A percentile compares a stretch with the other conserved stretches of the same genome.
phyloP scores from a whole-genome alignment of 2,888 invertebrate species.

The Anthophora plumipes region DNA sequence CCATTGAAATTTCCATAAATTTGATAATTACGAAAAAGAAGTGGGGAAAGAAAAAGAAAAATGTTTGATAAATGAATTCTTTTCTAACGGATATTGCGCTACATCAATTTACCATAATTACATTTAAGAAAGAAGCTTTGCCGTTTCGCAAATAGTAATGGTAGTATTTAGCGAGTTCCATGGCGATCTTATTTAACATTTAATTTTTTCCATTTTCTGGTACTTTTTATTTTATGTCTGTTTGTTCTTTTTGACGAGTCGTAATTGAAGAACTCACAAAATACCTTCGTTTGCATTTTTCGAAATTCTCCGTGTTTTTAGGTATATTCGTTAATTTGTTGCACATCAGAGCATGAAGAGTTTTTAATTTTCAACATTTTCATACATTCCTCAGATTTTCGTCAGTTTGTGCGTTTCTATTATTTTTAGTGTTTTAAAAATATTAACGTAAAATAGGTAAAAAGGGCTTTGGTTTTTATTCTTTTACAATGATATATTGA shows the following conservation, averaged over 20 bases:
- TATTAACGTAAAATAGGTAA: too few relatives aligned
- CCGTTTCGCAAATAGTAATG: neutral
- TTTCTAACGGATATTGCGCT: neutral
- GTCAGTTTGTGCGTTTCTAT: neutral
- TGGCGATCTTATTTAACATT: constrained; percentile 12
- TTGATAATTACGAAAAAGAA: neutral
- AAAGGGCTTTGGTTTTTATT: too few relatives aligned
- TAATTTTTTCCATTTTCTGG: neutral
- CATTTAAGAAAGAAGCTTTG: neutral
- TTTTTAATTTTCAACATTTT: neutral
- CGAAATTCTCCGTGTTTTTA: neutral
- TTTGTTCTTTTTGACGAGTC: neutral
- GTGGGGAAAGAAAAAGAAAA: too few relatives aligned
- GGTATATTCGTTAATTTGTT: neutral
- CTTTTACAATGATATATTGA: too few relatives aligned
- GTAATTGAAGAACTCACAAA: neutral
- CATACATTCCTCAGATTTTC: neutral
- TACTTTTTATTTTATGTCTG: neutral
- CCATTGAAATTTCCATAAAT: neutral
- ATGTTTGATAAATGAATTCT: neutral
- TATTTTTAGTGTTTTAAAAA: too few relatives aligned
- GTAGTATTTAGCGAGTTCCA: neutral
- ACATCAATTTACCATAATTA: constrained; percentile 7
- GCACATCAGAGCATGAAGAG: neutral
- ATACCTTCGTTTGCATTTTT: neutral